Base-by-base conservation (phyloP, 2,113 vertebrate genomes). In the Colinus virginianus region DNA sequence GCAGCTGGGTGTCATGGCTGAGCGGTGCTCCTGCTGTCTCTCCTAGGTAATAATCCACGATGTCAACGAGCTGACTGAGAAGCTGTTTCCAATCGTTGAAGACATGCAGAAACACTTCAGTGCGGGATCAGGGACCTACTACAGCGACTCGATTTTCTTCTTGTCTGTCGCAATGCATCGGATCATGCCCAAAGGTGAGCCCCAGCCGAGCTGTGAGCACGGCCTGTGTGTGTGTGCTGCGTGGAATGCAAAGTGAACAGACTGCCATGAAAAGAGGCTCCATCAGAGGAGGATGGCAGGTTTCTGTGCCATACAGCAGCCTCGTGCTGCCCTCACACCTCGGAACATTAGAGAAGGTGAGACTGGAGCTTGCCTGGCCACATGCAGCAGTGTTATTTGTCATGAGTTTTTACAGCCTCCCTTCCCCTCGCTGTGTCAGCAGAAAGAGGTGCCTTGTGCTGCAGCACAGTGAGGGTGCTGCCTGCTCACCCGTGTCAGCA, bases 21-120 rank as follows among this genome's bases (percentile, higher is more conserved):
- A 85, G 45, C 5, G 12, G 15, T 76, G 10, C 51, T 19, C 46
- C 45, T 87, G 89, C 51, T 95, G 48, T 96, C 61, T 61, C 32
- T 64, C 53, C 36, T 92, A 99, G 99, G 98, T 99, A n/a, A 93
- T 98, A 80, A 99, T 99, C 97, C 99, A 99, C 4, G 98, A 99
- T 38, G 99, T 99, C 34, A 96, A 92, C 0, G 96, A 93, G 46
- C 97, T 99, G 95, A 98, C 99, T 0, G 98, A 98, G 83, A 99
- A 98, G 97, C 98, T 99, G 67, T 99, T 99, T 82, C 99, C 99
- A 1, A 94, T 99, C 0, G 99, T 99, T 40, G 98, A 98, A 96
- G 98, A 98, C 90, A 99, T 99, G 99, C 99, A 99, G 98, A 99
- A 99, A 93, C 98, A 99, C 96, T 99, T 99, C 98, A 99, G 99